Conservation (phyloP, 2,888 invertebrate species). For the Idaea biselata region DNA sequence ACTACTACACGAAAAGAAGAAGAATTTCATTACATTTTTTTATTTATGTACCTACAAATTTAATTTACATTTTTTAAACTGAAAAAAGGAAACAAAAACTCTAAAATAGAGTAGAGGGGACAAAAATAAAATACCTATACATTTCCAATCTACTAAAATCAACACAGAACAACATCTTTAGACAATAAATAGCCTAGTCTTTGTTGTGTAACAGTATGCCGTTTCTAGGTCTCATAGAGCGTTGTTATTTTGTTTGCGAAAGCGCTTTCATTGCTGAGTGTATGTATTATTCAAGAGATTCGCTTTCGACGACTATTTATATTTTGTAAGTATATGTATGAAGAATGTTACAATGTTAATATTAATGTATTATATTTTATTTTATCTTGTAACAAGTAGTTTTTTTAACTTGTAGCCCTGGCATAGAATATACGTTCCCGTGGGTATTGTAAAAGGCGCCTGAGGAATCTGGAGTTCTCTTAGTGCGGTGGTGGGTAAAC, state of each 20-base stretch:
- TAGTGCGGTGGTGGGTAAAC: too few species aligned
- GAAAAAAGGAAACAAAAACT: too few species aligned
- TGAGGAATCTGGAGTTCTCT: too few species aligned
- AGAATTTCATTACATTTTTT: too few species aligned
- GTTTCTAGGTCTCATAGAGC: constrained; percentile 26
- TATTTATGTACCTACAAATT: too few species aligned
- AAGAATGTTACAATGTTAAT: not conserved
- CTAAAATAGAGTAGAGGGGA: too few species aligned
- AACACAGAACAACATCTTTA: not conserved
- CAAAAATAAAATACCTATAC: too few species aligned
- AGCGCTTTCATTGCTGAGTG: constrained; percentile 43
- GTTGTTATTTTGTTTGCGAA: constrained; percentile 42
- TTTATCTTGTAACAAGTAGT: not conserved
- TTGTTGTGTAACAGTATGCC: constrained; percentile 8
- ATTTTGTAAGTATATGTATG: constrained; percentile 16
- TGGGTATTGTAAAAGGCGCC: too few species aligned
- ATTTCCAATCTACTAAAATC: not conserved
- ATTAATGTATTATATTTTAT: not conserved
- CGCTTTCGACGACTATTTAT: constrained; percentile 23
- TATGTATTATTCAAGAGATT: constrained; percentile 55
- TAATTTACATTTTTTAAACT: too few species aligned
- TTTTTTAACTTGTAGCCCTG: not conserved
- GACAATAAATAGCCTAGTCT: not conserved
- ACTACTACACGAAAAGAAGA: too few species aligned
- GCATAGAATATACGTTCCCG: too few species aligned